Evolutionary conservation across 2,113 vertebrate species (phyloP).

Genomic region (Peromyscus maniculatus): DNA sequence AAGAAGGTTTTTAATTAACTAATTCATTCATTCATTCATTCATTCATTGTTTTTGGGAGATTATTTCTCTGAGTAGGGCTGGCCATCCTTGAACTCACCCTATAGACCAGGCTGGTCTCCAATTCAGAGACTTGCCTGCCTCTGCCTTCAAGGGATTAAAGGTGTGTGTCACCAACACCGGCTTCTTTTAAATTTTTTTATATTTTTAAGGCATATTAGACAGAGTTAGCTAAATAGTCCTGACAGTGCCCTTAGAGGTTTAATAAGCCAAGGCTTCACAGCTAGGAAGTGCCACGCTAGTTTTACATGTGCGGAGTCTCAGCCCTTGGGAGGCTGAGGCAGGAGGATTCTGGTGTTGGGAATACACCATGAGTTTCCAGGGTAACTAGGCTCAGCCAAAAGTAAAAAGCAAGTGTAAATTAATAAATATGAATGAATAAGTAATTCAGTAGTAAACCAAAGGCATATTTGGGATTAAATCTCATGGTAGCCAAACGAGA

Average conservation of each 20-base stretch:
- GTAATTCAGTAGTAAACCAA: neutral
- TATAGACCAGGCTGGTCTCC: no score
- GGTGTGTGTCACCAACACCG: neutral
- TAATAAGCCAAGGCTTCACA: neutral
- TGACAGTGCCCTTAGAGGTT: neutral
- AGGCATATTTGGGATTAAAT: neutral
- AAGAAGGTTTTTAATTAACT: no score
- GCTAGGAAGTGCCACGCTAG: neutral
- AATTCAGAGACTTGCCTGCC: no score
- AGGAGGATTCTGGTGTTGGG: neutral
- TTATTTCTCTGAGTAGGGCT: no score
- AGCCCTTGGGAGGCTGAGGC: neutral
- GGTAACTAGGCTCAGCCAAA: neutral
- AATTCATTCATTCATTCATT: no score
- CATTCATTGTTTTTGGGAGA: no score
- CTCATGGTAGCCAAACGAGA: neutral
- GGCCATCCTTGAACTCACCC: no score
- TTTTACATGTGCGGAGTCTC: neutral
- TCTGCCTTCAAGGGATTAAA: no score
- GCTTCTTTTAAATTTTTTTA: neutral
- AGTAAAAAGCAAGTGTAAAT: neutral
- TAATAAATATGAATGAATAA: neutral
- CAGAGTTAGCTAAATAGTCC: neutral
- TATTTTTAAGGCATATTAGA: neutral
- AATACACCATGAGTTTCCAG: neutral